phyloP scores from a whole-genome alignment of 2,888 invertebrate genomes.

The Amorpha juglandis region DNA sequence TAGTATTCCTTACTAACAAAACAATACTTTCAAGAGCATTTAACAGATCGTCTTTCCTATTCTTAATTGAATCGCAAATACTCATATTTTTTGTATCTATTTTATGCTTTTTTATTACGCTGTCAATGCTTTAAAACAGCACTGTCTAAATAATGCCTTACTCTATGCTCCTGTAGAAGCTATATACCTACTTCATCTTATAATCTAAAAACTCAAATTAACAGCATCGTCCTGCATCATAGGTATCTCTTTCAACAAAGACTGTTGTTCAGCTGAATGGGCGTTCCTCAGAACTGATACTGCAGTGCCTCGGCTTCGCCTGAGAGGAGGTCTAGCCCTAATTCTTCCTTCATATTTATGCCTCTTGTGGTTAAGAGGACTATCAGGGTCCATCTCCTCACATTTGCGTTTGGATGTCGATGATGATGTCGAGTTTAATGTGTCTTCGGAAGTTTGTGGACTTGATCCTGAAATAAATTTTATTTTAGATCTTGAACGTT shows the following conservation, averaged over 20 bases:
- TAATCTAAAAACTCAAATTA: constrained; percentile 60
- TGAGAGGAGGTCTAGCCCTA: constrained; percentile 70
- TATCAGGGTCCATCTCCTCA: constrained; percentile 65
- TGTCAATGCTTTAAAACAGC: no score
- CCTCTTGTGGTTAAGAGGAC: constrained; percentile 74
- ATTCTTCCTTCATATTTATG: constrained; percentile 74
- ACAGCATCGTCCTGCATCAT: constrained; percentile 52
- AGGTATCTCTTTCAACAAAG: constrained; percentile 50
- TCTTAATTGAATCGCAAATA: no score
- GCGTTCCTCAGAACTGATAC: constrained; percentile 58
- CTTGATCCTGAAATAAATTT: constrained; percentile 52
- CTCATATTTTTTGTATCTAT: no score
- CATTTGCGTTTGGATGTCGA: constrained; percentile 71
- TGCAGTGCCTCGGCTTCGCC: constrained; percentile 51
- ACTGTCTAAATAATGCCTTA: no score
- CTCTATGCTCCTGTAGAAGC: background rate
- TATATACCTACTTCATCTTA: background rate
- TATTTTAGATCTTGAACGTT: background rate
- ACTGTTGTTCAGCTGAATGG: constrained; percentile 62
- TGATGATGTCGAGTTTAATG: constrained; percentile 56
- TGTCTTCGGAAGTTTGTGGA: constrained; percentile 54
- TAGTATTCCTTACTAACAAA: no score
- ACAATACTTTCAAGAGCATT: no score
- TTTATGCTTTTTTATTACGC: no score
- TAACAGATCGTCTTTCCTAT: no score